phyloP scores from a whole-genome alignment of 2,113 vertebrate genomes.

The Malaclemys terrapin region DNA sequence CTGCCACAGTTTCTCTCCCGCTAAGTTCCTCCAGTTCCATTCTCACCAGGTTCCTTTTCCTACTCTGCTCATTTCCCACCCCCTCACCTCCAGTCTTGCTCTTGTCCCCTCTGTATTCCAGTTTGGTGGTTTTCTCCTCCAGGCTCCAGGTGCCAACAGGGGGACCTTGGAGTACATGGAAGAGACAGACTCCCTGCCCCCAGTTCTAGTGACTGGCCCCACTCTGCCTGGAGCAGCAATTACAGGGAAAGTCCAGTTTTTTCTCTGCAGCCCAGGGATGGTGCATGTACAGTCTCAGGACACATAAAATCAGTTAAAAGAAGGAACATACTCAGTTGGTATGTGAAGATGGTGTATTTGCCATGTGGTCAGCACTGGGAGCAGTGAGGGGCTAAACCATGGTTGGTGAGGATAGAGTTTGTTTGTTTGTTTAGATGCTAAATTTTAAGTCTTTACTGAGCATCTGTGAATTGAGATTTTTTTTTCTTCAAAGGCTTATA shows the following conservation, averaged over 20 bases:
- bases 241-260: not conserved
- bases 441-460: not conserved
- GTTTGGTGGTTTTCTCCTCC: not conserved
- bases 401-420: not conserved
- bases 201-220: not conserved
- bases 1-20: not conserved
- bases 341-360: fast-evolving
- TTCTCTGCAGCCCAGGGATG: not conserved
- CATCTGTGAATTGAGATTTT: not conserved
- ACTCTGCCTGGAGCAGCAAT: not conserved
- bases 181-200: not conserved
- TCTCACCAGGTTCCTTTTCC: not conserved
- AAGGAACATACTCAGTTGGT: not conserved
- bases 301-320: not conserved
- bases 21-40: not conserved
- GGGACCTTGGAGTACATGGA: not conserved
- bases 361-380: not conserved
- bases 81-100: not conserved
- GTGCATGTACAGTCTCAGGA: not conserved
- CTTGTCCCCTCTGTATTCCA: not conserved
- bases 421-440: not conserved
- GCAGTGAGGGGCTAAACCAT: too few species aligned
- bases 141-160: not conserved
- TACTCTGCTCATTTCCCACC: not conserved
- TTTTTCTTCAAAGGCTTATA: not conserved